Evolutionary conservation across 2,797 vertebrate genomes (phyloP), one percentile per base, ranked within the genome.

Genomic region (Sebastes oblongus): DNA sequence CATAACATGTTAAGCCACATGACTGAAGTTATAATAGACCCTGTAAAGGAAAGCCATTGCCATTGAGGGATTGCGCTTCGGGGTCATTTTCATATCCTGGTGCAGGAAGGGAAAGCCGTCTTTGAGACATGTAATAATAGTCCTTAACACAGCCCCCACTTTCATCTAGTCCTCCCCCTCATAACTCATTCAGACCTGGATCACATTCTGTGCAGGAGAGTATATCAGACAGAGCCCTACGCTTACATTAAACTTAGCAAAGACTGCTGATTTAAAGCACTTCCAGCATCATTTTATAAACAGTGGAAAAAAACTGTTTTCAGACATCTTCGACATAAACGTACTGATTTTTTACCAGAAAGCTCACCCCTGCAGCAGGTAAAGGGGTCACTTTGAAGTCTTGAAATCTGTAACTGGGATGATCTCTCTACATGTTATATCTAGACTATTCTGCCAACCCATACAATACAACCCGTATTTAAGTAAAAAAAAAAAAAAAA

Each of bases 41-140:
- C 54, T 68, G 58, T 74, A 61, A 81, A 86, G 52, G 16, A 67
- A 77, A 82, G 50, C 52, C 30, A 32, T 66, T 54, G 27, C 32
- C 71, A 83, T 42, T 84, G 71, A 76, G 64, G 71, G 66, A 83
- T 82, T 90, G 69, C 8, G 64, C 82, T 89, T 84, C 54, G 1
- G 75, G 90, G 77, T 22, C 58, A 46, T 86, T 89, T 89, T 85
- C 32, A 69, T 75, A 82, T 87, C 83, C 81, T 78, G 59, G 58
- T 77, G 77, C 78, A 89, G 82, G 90, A 88, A 93, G 88, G 64
- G 71, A 83, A 87, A 73, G 77, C 11, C 5, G 3, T 75, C 74
- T 88, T 82, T 87, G 27, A 87, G 91, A 84, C 80, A 52, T 85
- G 77, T 84, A 90, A 94, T 92, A 81, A 87, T 68, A 89, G 74